phyloP scores from a whole-genome alignment of 2,888 invertebrate genomes.

The Latheticus oryzae region DNA sequence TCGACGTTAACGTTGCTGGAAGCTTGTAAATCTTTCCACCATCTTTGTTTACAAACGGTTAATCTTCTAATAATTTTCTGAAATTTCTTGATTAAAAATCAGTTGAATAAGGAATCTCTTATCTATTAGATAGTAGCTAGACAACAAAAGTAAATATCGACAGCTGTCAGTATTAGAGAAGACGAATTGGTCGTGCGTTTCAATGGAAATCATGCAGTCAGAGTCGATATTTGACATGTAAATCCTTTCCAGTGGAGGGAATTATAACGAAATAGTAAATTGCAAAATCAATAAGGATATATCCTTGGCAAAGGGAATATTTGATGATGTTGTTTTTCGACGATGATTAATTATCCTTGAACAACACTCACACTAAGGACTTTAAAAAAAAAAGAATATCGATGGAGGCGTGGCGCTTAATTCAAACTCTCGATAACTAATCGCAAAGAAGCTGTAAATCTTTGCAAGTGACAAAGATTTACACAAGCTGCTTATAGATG shows the following conservation, averaged over 20 bases:
- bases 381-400: too few species aligned
- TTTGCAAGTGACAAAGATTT: slow-evolving; percentile 7
- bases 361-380: too few species aligned
- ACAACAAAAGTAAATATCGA: slow-evolving; percentile 26
- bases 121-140: slow-evolving; percentile 15
- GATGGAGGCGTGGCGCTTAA: too few species aligned
- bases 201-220: slow-evolving; percentile 27
- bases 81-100: slow-evolving; percentile 8
- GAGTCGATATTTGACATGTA: slow-evolving; percentile 20
- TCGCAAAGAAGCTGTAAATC: slow-evolving; percentile 1
- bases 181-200: slow-evolving; percentile 22
- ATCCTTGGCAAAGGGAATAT: slow-evolving; percentile 10
- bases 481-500: slow-evolving; percentile 11
- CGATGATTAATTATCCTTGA: too few species aligned
- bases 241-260: slow-evolving; percentile 13
- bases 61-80: slow-evolving; percentile 20
- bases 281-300: slow-evolving; percentile 17
- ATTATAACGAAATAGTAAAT: slow-evolving; percentile 19
- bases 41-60: slow-evolving; percentile 21
- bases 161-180: slow-evolving; percentile 21
- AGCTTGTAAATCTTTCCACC: slow-evolving; percentile 21
- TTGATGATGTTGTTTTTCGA: slow-evolving; percentile 2
- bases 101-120: slow-evolving; percentile 6
- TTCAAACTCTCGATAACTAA: slow-evolving; percentile 7
- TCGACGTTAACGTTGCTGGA: slow-evolving; percentile 8